phyloP scores from a whole-genome alignment of 2,797 vertebrate genomes.

The Toxotes lorentzi region DNA sequence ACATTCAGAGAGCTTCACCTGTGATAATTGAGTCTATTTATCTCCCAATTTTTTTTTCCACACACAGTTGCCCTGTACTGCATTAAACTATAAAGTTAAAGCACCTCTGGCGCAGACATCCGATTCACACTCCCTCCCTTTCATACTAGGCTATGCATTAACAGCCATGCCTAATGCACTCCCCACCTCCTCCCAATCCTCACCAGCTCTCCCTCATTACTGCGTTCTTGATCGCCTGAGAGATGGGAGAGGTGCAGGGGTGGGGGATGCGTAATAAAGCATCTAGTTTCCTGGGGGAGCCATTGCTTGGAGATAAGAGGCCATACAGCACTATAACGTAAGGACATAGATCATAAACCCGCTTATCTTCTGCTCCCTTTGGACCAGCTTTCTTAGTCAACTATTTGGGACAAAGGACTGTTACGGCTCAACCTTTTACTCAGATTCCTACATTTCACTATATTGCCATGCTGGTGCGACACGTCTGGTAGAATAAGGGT shows the following conservation, averaged over 20 bases:
- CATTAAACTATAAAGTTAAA: constrained; percentile 65
- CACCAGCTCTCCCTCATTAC: constrained; percentile 75
- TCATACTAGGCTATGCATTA: constrained; percentile 48
- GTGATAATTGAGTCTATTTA: constrained; percentile 70
- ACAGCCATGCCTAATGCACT: constrained; percentile 47
- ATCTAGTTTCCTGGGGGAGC: constrained; percentile 77
- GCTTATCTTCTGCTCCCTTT: constrained; percentile 78
- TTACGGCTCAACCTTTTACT: constrained; percentile 14
- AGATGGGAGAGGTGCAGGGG: constrained; percentile 76
- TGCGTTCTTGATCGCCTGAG: constrained; percentile 70
- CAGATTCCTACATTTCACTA: constrained; percentile 50
- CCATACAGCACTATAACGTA: constrained; percentile 66
- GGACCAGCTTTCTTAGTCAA: constrained; percentile 59
- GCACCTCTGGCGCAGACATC: constrained; percentile 24
- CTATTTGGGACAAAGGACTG: constrained; percentile 54
- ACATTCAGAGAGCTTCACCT: constrained; percentile 63
- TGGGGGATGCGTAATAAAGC: constrained; percentile 80
- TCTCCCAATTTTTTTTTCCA: constrained; percentile 44
- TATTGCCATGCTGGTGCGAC: constrained; percentile 12
- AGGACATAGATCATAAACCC: constrained; percentile 83
- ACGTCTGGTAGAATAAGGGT: constrained; percentile 49
- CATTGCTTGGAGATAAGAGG: constrained; percentile 78
- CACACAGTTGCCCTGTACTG: constrained; percentile 49
- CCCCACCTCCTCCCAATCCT: constrained; percentile 30
- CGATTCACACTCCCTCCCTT: constrained; percentile 18